A percentile compares a stretch with the other conserved stretches of the same genome.
phyloP scores from a whole-genome alignment of 2,888 invertebrate species.

The Tenodera sinensis region DNA sequence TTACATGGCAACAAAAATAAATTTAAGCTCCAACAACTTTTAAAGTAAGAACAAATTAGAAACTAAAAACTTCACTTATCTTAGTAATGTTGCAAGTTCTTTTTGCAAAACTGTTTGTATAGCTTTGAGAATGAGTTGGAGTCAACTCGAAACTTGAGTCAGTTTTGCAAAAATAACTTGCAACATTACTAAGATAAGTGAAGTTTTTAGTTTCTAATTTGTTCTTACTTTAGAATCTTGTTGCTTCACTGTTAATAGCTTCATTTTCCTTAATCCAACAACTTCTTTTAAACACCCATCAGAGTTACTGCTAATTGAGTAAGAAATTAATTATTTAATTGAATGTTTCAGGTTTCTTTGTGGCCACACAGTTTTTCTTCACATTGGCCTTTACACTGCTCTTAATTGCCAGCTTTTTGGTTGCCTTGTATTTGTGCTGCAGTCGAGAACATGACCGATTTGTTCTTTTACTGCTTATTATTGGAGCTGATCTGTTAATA shows the following conservation, averaged over 20 bases:
- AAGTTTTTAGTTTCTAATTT: too few species aligned
- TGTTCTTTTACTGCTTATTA: conserved; percentile 67
- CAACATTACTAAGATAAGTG: too few species aligned
- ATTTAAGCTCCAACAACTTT: not conserved
- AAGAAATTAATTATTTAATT: conserved; percentile 10
- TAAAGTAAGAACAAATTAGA: too few species aligned
- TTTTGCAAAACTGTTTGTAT: too few species aligned
- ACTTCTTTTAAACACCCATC: not conserved
- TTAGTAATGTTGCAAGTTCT: too few species aligned
- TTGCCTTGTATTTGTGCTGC: conserved; percentile 68
- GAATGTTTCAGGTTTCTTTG: conserved; percentile 68
- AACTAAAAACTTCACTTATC: too few species aligned
- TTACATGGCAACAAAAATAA: not conserved
- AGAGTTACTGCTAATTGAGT: not conserved
- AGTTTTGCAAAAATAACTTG: too few species aligned
- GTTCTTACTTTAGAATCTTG: too few species aligned
- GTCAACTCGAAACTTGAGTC: too few species aligned
- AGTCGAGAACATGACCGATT: conserved; percentile 74
- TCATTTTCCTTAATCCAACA: too few species aligned
- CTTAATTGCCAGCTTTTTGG: conserved; percentile 69
- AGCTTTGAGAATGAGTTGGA: too few species aligned
- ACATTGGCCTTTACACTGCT: conserved; percentile 82
- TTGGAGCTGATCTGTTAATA: conserved; percentile 68
- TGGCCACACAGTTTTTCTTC: conserved; percentile 91
- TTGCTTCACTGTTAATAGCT: too few species aligned